These are phyloP conservation scores for Drosophila hydei DNA, from an alignment of 1,140 invertebrate genomes.

Conservation along the genomic window DNA sequence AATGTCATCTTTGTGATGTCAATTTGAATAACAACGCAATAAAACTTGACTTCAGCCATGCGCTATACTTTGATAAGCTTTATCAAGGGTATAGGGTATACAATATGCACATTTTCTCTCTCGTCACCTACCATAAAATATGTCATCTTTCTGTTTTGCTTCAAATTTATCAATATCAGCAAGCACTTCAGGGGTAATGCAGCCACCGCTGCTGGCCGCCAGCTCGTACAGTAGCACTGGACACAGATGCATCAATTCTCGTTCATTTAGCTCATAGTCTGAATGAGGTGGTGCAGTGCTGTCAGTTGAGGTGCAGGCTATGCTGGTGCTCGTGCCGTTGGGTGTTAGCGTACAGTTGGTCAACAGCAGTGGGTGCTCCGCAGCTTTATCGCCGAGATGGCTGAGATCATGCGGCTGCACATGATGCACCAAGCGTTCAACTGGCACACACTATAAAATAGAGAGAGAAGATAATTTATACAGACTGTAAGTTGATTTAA, in stretches of 20 bases:
- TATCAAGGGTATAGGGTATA: too few relatives aligned
- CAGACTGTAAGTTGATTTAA: background rate
- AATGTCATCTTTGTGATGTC: too few relatives aligned
- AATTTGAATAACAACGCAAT: too few relatives aligned
- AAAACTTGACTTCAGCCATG: too few relatives aligned
- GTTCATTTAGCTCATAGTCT: slow-evolving; percentile 59
- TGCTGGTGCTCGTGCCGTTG: slow-evolving; percentile 35
- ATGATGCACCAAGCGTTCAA: slow-evolving; percentile 67
- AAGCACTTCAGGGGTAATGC: slow-evolving; percentile 82
- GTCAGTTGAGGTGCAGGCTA: slow-evolving; percentile 35
- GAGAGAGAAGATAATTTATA: slow-evolving; percentile 19
- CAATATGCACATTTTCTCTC: too few relatives aligned
- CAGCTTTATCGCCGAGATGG: slow-evolving; percentile 47
- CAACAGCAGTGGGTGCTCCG: slow-evolving; percentile 16
- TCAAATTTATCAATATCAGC: slow-evolving; percentile 53
- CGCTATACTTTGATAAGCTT: too few relatives aligned
- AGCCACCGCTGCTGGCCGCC: slow-evolving; percentile 85
- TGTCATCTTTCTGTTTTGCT: slow-evolving; percentile 56
- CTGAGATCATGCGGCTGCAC: slow-evolving; percentile 61
- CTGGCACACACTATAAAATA: slow-evolving; percentile 49
- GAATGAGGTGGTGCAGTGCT: background rate
- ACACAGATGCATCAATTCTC: slow-evolving; percentile 85
- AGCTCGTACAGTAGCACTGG: slow-evolving; percentile 88
- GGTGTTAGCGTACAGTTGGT: slow-evolving; percentile 45
- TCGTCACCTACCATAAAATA: slow-evolving; percentile 68